phyloP scores from a whole-genome alignment of 2,797 vertebrate genomes.

The Thamnophis elegans region DNA sequence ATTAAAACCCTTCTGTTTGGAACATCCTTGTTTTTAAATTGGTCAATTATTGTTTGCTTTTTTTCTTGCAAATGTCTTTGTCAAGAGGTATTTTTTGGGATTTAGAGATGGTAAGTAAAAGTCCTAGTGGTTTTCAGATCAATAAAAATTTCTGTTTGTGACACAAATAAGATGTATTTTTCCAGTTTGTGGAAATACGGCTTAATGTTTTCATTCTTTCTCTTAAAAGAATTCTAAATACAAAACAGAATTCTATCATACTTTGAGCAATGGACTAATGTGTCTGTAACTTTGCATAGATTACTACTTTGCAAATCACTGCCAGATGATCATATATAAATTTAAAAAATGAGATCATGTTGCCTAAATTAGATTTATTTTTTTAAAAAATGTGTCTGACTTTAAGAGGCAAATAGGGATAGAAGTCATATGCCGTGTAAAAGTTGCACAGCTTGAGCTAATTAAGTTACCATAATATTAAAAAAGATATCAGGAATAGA shows the following conservation, averaged over 20 bases:
- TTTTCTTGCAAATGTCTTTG: not conserved
- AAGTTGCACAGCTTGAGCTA: not conserved
- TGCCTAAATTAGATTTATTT: constrained; percentile 17
- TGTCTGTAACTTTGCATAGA: constrained; percentile 11
- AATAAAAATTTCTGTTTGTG: not conserved
- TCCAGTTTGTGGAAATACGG: constrained; percentile 5
- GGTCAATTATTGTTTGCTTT: not conserved
- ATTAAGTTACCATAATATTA: not conserved
- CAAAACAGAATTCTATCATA: not conserved
- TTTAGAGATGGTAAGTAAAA: constrained; percentile 19
- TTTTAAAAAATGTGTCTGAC: not conserved
- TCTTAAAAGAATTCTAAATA: constrained; percentile 8
- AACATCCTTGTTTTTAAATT: not conserved
- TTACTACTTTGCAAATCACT: constrained; percentile 11
- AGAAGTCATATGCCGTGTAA: not conserved
- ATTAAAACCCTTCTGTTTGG: not conserved
- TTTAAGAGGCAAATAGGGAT: not conserved
- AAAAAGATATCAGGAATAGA: not conserved
- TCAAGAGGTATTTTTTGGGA: not conserved
- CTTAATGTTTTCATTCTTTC: not conserved
- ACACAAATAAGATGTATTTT: constrained; percentile 1
- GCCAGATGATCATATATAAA: not conserved
- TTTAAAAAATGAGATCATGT: not conserved
- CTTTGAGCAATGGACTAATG: constrained; percentile 28
- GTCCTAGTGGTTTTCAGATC: constrained; percentile 21